Base-by-base conservation (phyloP, 2,888 invertebrate genomes). In the Blomia tropicalis region DNA sequence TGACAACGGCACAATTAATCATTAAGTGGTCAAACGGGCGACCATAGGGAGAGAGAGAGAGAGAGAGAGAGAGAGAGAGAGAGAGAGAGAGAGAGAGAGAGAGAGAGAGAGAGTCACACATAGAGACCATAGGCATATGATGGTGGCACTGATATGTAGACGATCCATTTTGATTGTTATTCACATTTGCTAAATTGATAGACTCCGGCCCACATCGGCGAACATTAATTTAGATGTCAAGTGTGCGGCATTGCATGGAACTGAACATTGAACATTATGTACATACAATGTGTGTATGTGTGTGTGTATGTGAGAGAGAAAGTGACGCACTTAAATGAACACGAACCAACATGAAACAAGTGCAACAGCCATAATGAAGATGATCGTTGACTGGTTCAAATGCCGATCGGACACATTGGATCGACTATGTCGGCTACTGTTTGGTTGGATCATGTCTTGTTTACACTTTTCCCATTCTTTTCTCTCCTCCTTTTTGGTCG, bases 21-120 rank as follows among this genome's bases (percentile, higher is more conserved):
- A 47, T 47, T 47, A 47, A 47, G 51, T 47, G 51, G 51, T 47
- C 51, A 47, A 47, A 47, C 51, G 36, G n/a, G n/a, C n/a, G n/a
- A n/a, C n/a, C n/a, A 41, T n/a, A 41, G 14, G 41, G 41, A 41
- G 41, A 41, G n/a, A 41, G n/a, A 17, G 41, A 41, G n/a, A n/a
- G 41, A 14, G n/a, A n/a, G n/a, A 41, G 41, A n/a, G n/a, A n/a
- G 41, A 41, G 41, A 41, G 41, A 14, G 14, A n/a, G n/a, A n/a
- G 14, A 17, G 41, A 41, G 41, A 41, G n/a, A n/a, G 41, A n/a
- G 41, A 41, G n/a, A n/a, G n/a, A n/a, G n/a, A n/a, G n/a, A n/a
- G n/a, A n/a, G n/a, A n/a, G n/a, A n/a, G n/a, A n/a, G n/a, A n/a
- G n/a, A n/a, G n/a, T n/a, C n/a, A n/a, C n/a, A n/a, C n/a, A n/a